These are phyloP conservation scores for Mastigias papua DNA, from an alignment of 30 jellyfish, hydroid and myxozoan genomes.

Conservation along the genomic window DNA sequence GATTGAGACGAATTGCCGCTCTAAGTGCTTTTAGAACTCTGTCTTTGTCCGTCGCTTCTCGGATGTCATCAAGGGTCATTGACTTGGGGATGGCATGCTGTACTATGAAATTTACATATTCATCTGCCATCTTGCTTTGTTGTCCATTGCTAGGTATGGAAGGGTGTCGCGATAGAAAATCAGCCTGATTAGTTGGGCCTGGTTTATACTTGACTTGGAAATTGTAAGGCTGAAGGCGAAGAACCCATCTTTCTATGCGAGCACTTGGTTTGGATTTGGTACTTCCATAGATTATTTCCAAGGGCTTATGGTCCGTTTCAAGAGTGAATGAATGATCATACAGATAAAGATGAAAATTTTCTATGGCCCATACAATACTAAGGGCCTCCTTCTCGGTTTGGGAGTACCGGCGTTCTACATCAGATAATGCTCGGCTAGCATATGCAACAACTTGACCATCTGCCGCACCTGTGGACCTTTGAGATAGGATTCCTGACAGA, in stretches of 20 bases:
- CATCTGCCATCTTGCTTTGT: too few relatives aligned
- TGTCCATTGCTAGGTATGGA: not conserved
- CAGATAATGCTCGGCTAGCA: slow-evolving; percentile 53
- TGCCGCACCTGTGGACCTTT: slow-evolving; percentile 34
- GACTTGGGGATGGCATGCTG: too few relatives aligned
- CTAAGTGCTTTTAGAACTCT: too few relatives aligned
- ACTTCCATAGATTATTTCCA: slow-evolving; percentile 40
- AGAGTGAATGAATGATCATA: slow-evolving; percentile 41
- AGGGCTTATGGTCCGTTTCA: slow-evolving; percentile 47
- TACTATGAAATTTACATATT: too few relatives aligned
- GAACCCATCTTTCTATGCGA: slow-evolving; percentile 34
- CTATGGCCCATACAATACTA: slow-evolving; percentile 33
- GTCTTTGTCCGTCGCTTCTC: slow-evolving; percentile 3
- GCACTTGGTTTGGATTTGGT: slow-evolving; percentile 48
- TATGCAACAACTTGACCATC: slow-evolving; percentile 26
- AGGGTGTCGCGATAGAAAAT: slow-evolving; percentile 49
- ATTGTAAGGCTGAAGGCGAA: slow-evolving; percentile 41
- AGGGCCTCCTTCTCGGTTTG: slow-evolving; percentile 65
- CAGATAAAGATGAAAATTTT: slow-evolving; percentile 42
- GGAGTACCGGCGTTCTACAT: slow-evolving; percentile 46
- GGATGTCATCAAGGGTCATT: too few relatives aligned
- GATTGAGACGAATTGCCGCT: too few relatives aligned
- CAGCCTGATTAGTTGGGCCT: slow-evolving; percentile 48
- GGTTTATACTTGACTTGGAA: slow-evolving; percentile 43
- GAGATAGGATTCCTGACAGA: slow-evolving; percentile 37